These are phyloP conservation scores for Corella eumyota DNA, from an alignment of 23 tunicate genomes.

Conservation along the genomic window DNA sequence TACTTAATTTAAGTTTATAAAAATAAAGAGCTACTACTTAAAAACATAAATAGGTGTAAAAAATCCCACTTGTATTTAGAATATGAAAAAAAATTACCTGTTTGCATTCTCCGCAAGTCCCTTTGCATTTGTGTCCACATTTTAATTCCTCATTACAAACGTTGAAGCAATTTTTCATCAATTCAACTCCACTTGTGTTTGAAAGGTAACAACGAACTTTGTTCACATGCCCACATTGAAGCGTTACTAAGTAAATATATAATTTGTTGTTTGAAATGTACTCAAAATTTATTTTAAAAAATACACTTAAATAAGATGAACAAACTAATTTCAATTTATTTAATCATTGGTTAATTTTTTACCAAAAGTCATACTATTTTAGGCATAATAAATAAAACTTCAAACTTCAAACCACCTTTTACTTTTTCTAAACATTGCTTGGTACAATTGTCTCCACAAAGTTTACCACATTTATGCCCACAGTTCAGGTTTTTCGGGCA, in stretches of 20 bases:
- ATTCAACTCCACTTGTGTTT: too few relatives aligned
- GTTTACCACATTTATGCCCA: slow-evolving; percentile 29
- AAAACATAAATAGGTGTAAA: too few relatives aligned
- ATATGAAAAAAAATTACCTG: slow-evolving; percentile 40
- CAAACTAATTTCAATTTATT: too few relatives aligned
- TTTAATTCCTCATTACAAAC: slow-evolving; percentile 33
- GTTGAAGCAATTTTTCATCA: slow-evolving; percentile 50
- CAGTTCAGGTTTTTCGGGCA: slow-evolving; percentile 31
- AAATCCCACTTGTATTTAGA: too few relatives aligned
- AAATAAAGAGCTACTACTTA: too few relatives aligned
- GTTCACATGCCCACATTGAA: slow-evolving; percentile 40
- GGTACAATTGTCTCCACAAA: slow-evolving; percentile 28
- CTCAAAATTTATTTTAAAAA: background rate
- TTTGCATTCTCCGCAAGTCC: slow-evolving; percentile 57
- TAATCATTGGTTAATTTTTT: too few relatives aligned
- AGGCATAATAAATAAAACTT: background rate
- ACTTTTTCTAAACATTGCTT: slow-evolving; percentile 5
- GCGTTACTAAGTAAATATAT: slow-evolving; percentile 6
- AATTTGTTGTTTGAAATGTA: background rate
- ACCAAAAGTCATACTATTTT: too few relatives aligned
- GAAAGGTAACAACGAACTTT: slow-evolving; percentile 31
- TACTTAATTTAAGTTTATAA: too few relatives aligned
- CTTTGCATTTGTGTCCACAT: slow-evolving; percentile 76
- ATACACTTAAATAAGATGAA: background rate
- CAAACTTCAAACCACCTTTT: slow-evolving; percentile 3